Base-by-base conservation (phyloP, 2,113 vertebrate genomes). In the Xiphophorus maculatus region DNA sequence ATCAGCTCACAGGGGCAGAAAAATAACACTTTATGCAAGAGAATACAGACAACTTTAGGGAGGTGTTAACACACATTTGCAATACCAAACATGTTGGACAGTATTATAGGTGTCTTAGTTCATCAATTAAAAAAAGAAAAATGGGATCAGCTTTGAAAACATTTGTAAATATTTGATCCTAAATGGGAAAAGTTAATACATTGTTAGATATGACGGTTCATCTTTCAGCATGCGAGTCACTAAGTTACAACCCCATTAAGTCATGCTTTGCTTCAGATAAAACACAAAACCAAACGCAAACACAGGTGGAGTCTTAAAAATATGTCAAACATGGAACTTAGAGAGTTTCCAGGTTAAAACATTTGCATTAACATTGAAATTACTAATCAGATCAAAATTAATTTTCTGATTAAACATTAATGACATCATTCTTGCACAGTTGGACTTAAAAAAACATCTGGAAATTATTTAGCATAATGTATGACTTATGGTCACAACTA, bases 1-100 rank as follows among this genome's bases (percentile, higher is more conserved):
- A 68, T 70, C 48, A n/a, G 33, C 33, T 79, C 62, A 84, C 68
- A 67, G 58, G 13, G 22, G 58, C 62, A 68, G 44, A 66, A 63
- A 58, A 40, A 5, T 12, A 1, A 67, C 37, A 67, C 37, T 27
- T 11, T 5, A 10, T 42, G 8, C 15, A 27, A 67, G 7, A 5
- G n/a, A 67, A 42, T 28, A 67, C 27, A 58, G 22, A 25, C 14
- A 6, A 30, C 8, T n/a, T 58, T 58, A 25, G 51, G 51, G 3
- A n/a, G 51, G 51, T 58, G 51, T 11, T 58, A 10, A 58, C 51
- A 10, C 51, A 58, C 22, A 58, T 58, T 58, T 32, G 22, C 62
- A 63, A 32, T 32, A 19, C 33, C 29, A 13, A 32, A 33, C 62
- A 32, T n/a, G 51, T 22, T 5, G 19, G 19, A 54, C 8, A 25